A percentile compares a stretch with the other conserved stretches of the same genome.
phyloP scores from a whole-genome alignment of 1,140 invertebrate species.

The Brachionus plicatilis region DNA sequence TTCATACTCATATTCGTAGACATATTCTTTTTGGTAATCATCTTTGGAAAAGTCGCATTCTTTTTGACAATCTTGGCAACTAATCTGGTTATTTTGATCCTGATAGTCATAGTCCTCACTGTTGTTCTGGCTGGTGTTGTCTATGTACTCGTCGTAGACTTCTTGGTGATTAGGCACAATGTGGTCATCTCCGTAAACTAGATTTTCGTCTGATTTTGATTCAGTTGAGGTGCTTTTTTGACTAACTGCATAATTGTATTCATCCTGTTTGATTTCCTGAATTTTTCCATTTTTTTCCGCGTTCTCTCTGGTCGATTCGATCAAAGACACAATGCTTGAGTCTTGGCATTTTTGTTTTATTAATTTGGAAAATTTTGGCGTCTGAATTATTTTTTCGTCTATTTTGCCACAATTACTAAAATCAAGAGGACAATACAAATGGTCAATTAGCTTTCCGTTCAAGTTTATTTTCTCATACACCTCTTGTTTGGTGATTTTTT shows the following conservation, averaged over 20 bases:
- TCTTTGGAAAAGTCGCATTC: not conserved
- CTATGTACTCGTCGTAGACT: conserved; percentile 22
- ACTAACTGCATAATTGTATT: conserved; percentile 27
- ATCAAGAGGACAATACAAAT: conserved; percentile 32
- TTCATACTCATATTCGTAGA: conserved; percentile 17
- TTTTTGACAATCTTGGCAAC: conserved; percentile 12
- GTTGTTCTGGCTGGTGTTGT: not conserved
- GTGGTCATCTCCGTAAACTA: not conserved
- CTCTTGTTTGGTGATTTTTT: not conserved
- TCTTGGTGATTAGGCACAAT: not conserved
- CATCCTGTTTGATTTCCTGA: not conserved
- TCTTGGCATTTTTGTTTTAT: not conserved
- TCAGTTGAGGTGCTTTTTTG: conserved; percentile 20
- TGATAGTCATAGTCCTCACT: conserved; percentile 10
- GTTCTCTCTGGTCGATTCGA: not conserved
- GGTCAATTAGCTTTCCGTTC: conserved; percentile 25
- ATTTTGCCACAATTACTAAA: not conserved
- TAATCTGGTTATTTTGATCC: not conserved
- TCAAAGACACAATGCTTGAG: not conserved
- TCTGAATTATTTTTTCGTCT: not conserved
- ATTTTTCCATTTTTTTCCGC: not conserved
- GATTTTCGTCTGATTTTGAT: not conserved
- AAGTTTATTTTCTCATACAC: conserved; percentile 25
- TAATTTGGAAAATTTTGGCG: not conserved
- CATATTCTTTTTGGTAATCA: conserved; percentile 20